Base-by-base conservation (phyloP, 2,113 vertebrate species). In the Oreochromis aureus region DNA sequence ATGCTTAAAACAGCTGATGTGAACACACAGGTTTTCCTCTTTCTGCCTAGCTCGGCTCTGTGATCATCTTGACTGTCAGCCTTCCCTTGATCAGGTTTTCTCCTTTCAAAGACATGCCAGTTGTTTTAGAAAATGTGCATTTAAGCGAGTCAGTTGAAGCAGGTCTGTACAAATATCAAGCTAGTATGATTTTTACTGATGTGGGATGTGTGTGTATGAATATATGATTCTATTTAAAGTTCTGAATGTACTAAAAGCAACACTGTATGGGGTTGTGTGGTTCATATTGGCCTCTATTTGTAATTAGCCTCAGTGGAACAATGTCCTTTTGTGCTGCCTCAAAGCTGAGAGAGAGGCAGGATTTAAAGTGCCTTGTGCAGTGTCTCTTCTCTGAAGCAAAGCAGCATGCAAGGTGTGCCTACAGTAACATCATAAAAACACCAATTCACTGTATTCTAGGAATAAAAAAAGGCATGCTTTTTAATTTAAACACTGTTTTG, bases 301-400 rank as follows among this genome's bases (percentile, higher is more conserved):
- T 53, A 88, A 85, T 56, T 71, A 81, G 85, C 89, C 88, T 93
- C 78, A 59, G 94, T 94, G 87, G 61, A 90, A 79, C 63, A 78
- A 94, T 93, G 92, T 93, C 89, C 63, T 91, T 34, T 79, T 91
- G 93, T 92, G 93, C 91, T 92, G 91, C 93, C 91, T 91, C 39
- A 78, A 85, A 82, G 90, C 90, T 94, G 92, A 87, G 86, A 92
- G 94, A 90, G 90, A 55, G 91, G 94, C 93, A 93, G 92, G 94
- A 94, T 91, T 95, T 82, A 89, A 96, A 97, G 97, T 97, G 97
- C 97, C 97, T 97, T 97, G 95, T 95, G 95, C 95, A 95, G 84
- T 90, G 93, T 94, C 96, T 93, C 92, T 90, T 84, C 91, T 95
- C 91, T 92, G 89, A 91, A 95, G 93, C 85, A 93, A 93, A 93